Percentiles rank a stretch among this genome's conserved stretches.
These are phyloP conservation scores for Dasyornis broadbenti DNA, from an alignment of 2,113 vertebrate species.

Conservation along the genomic window DNA sequence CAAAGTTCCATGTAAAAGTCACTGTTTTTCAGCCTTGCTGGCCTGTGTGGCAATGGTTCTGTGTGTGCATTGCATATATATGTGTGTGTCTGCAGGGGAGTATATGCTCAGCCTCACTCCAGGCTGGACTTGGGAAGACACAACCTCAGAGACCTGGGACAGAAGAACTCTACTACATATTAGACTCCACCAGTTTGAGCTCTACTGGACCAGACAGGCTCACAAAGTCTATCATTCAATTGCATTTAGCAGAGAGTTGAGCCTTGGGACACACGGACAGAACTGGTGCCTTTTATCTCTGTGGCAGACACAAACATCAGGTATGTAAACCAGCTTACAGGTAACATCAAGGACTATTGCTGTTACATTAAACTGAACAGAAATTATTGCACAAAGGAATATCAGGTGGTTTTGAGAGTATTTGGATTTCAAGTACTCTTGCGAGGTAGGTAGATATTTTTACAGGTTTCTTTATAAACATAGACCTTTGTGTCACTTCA, in stretches of 20 bases:
- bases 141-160: neutral
- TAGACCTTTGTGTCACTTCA: neutral
- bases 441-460: neutral
- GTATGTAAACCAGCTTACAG: neutral
- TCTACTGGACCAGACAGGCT: neutral
- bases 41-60: neutral
- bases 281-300: neutral
- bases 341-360: neutral
- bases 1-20: neutral
- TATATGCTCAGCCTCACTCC: neutral
- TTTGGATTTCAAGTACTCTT: neutral
- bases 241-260: neutral
- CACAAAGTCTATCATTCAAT: neutral
- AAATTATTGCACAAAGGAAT: neutral
- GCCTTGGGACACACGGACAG: neutral
- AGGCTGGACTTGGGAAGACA: neutral
- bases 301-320: neutral
- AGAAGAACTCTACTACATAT: neutral
- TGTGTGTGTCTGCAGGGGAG: neutral
- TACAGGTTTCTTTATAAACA: neutral
- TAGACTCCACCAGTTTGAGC: neutral
- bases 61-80: neutral
- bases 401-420: neutral
- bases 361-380: neutral
- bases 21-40: fast-evolving